These are phyloP conservation scores for Panonychus citri DNA, from an alignment of 1,140 invertebrate genomes.

Conservation along the genomic window DNA sequence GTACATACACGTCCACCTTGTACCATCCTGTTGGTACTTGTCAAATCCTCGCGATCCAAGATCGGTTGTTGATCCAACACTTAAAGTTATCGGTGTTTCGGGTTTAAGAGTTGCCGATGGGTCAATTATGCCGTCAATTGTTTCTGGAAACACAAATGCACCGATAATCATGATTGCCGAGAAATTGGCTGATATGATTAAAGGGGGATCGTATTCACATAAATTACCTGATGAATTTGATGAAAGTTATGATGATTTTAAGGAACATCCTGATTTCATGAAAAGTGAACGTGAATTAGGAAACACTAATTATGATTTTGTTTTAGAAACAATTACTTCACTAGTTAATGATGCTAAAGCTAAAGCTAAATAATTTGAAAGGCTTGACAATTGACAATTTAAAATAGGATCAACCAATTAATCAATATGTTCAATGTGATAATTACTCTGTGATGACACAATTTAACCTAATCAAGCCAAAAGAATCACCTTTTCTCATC, in stretches of 20 bases:
- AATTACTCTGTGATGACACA: too few species aligned
- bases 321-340: not conserved
- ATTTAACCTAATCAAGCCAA: too few species aligned
- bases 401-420: too few species aligned
- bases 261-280: not conserved
- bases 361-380: not conserved
- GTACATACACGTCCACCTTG: constrained; percentile 60
- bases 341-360: not conserved
- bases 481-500: too few species aligned
- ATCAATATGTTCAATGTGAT: too few species aligned
- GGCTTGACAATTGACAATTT: too few species aligned
- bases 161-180: constrained; percentile 16
- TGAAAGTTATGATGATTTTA: too few species aligned
- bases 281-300: not conserved
- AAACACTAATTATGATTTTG: not conserved
- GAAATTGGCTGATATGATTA: constrained; percentile 20
- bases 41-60: constrained; percentile 45
- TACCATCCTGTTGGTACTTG: constrained; percentile 32
- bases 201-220: constrained; percentile 10
- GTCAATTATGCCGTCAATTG: constrained; percentile 41
- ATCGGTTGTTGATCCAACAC: constrained; percentile 53
- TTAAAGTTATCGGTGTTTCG: constrained; percentile 29
- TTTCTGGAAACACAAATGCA: constrained; percentile 20
- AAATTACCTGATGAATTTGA: too few species aligned
- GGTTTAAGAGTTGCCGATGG: constrained; percentile 38